Percentiles rank a stretch among this genome's conserved stretches.
phyloP scores from a whole-genome alignment of 2,797 vertebrate species.

The Masticophis lateralis region DNA sequence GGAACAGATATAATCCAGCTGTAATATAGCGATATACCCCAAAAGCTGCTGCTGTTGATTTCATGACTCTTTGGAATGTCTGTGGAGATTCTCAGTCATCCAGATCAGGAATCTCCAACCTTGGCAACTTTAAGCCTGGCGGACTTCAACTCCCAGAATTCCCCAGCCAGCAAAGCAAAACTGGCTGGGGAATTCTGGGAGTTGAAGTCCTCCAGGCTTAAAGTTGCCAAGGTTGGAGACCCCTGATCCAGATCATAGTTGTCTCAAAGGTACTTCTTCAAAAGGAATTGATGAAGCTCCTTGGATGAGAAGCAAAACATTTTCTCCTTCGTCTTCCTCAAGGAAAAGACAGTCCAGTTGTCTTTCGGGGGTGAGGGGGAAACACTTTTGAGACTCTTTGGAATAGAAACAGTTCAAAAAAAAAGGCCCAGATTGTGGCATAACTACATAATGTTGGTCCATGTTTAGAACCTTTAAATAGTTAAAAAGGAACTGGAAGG shows the following conservation, averaged over 20 bases:
- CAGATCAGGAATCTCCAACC: background rate
- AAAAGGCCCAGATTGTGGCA: background rate
- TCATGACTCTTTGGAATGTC: background rate
- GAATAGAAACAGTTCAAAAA: background rate
- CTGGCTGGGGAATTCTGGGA: too few species aligned
- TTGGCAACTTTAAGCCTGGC: too few species aligned
- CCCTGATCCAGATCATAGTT: background rate
- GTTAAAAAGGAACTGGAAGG: background rate
- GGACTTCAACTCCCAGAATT: too few species aligned
- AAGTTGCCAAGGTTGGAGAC: too few species aligned
- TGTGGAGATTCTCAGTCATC: background rate
- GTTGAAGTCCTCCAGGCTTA: too few species aligned
- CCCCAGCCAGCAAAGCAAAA: too few species aligned
- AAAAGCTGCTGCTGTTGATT: background rate
- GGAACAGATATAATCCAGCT: background rate
- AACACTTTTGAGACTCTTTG: background rate
- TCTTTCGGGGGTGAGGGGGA: accelerated
- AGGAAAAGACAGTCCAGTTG: background rate
- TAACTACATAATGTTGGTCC: background rate
- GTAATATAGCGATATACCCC: background rate
- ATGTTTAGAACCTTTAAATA: background rate
- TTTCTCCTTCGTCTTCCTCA: background rate
- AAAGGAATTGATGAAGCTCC: background rate
- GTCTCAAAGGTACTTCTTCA: background rate
- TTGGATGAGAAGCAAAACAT: background rate